Percentiles rank a stretch among this genome's conserved stretches.
Evolutionary conservation across 2,113 vertebrate genomes (phyloP).

Genomic region (Paramisgurnus dabryanus): DNA sequence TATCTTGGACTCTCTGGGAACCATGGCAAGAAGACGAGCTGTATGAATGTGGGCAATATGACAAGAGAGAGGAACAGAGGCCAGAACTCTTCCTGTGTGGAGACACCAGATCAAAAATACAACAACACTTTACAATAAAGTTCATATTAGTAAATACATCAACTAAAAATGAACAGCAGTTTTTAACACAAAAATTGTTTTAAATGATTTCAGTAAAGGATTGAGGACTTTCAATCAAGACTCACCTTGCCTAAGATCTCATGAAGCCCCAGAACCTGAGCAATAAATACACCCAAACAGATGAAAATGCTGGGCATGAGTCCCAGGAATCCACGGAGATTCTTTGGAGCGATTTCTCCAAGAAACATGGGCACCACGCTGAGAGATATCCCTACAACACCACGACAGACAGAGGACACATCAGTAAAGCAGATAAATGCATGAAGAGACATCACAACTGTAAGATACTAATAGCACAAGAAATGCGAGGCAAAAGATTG

Average conservation of each 20-base stretch:
- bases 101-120: not conserved
- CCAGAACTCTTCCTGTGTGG: slow-evolving; percentile 83
- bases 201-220: too few relatives aligned
- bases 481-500: not conserved
- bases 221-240: too few relatives aligned
- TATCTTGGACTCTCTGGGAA: slow-evolving; percentile 91
- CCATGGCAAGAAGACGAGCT: slow-evolving; percentile 84
- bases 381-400: slow-evolving; percentile 80
- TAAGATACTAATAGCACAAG: not conserved
- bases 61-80: slow-evolving; percentile 82
- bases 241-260: slow-evolving; percentile 83
- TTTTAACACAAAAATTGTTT: too few relatives aligned
- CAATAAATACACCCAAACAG: slow-evolving; percentile 85
- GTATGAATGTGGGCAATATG: slow-evolving; percentile 77
- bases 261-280: slow-evolving; percentile 83
- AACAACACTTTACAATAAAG: not conserved
- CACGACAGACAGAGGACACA: slow-evolving; percentile 7
- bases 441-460: not conserved
- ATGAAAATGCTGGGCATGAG: slow-evolving; percentile 88
- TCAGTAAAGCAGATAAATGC: not conserved
- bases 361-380: slow-evolving; percentile 91
- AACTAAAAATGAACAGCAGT: too few relatives aligned
- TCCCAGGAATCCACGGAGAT: slow-evolving; percentile 82
- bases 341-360: slow-evolving; percentile 87
- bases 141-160: too few relatives aligned